These are phyloP conservation scores for Rhabdomys pumilio DNA, from an alignment of 2,797 vertebrate species.

Conservation along the genomic window DNA sequence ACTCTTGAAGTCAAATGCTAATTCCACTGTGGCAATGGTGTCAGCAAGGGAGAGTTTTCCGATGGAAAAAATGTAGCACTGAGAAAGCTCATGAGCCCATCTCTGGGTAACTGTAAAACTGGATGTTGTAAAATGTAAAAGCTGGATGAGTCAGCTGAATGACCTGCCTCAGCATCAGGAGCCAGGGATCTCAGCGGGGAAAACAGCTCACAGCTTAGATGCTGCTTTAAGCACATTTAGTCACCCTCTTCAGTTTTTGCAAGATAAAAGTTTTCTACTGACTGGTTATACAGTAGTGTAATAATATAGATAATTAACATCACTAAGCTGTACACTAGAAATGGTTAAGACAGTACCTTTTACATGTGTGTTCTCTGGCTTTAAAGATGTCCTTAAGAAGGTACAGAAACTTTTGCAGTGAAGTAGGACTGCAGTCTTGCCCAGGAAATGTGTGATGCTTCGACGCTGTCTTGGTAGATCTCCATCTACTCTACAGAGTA, in stretches of 20 bases:
- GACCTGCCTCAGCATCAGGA: neutral
- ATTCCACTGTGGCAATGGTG: neutral
- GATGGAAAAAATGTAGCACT: neutral
- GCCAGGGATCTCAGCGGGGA: neutral
- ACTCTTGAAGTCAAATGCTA: neutral
- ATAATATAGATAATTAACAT: neutral
- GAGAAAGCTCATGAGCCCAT: neutral
- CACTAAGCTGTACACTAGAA: neutral
- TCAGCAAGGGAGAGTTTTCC: neutral
- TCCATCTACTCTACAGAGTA: neutral
- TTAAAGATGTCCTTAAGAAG: conserved; percentile 3
- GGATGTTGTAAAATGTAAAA: too few relatives aligned
- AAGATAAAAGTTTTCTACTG: neutral
- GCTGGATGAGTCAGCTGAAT: neutral
- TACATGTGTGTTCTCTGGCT: neutral
- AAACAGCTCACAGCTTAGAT: neutral
- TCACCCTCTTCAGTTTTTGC: neutral
- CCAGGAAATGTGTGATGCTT: neutral
- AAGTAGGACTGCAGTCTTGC: neutral
- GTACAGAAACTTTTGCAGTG: neutral
- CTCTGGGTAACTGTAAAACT: neutral
- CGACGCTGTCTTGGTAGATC: neutral
- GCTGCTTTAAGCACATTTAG: neutral
- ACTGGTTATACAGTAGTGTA: neutral
- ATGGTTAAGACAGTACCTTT: neutral